phyloP scores from a whole-genome alignment of 2,113 vertebrate genomes.

The Erythrocercus mccallii region DNA sequence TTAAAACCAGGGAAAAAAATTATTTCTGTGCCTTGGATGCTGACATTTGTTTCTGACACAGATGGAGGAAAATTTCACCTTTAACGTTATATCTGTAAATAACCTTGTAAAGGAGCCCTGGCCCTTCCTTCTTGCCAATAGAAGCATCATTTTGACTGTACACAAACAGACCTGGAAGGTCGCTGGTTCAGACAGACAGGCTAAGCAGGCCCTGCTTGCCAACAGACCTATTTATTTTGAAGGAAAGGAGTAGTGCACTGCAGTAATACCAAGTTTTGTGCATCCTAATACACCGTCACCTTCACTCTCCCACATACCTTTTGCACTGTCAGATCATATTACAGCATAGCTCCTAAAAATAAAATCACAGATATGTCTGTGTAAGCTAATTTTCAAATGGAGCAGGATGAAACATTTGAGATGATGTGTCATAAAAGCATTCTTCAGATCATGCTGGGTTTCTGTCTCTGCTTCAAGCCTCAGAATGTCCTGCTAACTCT shows the following conservation, averaged over 20 bases:
- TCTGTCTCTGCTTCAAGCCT: not conserved
- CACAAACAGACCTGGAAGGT: not conserved
- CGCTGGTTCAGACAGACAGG: not conserved
- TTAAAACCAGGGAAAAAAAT: not conserved
- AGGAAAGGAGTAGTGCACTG: not conserved
- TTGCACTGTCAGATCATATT: not conserved
- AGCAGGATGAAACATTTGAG: not conserved
- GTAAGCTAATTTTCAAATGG: not conserved
- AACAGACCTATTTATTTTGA: not conserved
- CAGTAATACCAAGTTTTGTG: not conserved
- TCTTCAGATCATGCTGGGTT: not conserved
- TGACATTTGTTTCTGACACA: not conserved
- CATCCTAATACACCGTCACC: not conserved
- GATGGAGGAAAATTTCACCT: not conserved
- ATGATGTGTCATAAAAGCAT: not conserved
- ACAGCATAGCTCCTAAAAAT: not conserved
- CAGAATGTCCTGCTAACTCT: not conserved
- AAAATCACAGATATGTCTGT: not conserved
- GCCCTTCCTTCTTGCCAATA: not conserved
- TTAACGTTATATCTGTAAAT: not conserved
- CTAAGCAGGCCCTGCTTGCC: not conserved
- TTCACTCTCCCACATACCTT: not conserved
- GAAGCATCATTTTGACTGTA: not conserved
- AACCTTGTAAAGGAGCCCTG: not conserved
- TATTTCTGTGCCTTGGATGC: not conserved